Percentiles rank a stretch among this genome's conserved stretches.
Conservation (phyloP, 2,797 vertebrate genomes). For the Sebastes wilsoni region DNA sequence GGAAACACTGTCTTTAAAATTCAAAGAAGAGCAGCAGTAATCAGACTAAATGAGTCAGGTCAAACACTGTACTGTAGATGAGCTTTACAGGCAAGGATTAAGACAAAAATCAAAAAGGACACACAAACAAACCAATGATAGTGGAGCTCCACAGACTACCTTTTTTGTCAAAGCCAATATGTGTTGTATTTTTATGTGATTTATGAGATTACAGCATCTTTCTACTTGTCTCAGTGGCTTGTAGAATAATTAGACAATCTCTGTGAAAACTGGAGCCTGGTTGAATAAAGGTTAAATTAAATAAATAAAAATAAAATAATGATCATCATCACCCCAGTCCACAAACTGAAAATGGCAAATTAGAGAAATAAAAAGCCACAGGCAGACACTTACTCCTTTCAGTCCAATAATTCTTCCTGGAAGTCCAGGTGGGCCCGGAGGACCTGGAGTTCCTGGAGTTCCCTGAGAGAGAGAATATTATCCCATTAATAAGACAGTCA, state of each 20-base stretch:
- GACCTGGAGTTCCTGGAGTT: slow-evolving; percentile 77
- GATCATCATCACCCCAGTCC: not conserved
- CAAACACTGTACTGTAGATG: not conserved
- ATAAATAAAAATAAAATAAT: too few species aligned
- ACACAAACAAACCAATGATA: not conserved
- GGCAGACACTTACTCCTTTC: slow-evolving; percentile 89
- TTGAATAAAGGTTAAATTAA: too few species aligned
- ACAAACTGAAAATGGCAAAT: not conserved
- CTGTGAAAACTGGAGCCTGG: not conserved
- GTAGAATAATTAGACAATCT: not conserved
- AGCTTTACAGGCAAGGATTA: not conserved
- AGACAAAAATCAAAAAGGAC: not conserved
- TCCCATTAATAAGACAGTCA: not conserved
- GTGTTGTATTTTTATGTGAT: not conserved
- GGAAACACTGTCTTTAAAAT: slow-evolving; percentile 91
- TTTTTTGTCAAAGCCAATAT: not conserved
- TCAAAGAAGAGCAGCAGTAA: slow-evolving; percentile 72
- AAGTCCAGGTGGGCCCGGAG: slow-evolving; percentile 87
- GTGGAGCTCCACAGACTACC: not conserved
- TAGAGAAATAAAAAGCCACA: not conserved
- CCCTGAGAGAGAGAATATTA: slow-evolving; percentile 76
- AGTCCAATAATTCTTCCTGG: slow-evolving; percentile 86
- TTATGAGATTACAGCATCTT: not conserved
- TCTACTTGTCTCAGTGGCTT: not conserved
- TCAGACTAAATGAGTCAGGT: slow-evolving; percentile 49